These are phyloP conservation scores for Nymphalis io DNA, from an alignment of 1,140 invertebrate genomes.

Conservation along the genomic window DNA sequence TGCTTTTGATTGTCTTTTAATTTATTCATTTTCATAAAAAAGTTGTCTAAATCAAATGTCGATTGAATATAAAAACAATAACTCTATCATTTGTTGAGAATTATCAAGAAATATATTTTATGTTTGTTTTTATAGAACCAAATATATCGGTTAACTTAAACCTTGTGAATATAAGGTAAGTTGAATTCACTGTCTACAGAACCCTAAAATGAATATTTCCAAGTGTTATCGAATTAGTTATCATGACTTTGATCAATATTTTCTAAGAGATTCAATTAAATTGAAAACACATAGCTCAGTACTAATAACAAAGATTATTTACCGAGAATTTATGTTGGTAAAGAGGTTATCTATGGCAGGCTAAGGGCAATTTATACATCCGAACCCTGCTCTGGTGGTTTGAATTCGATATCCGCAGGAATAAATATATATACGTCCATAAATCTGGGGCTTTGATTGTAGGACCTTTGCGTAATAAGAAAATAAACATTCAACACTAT, in stretches of 20 bases:
- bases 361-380: slow-evolving; percentile 58
- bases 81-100: too few species aligned
- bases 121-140: too few species aligned
- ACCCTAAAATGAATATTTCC: too few species aligned
- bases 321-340: slow-evolving; percentile 40
- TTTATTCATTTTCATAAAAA: too few species aligned
- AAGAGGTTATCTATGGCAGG: slow-evolving; percentile 60
- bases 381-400: slow-evolving; percentile 46
- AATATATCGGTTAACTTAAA: too few species aligned
- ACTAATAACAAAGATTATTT: slow-evolving; percentile 69
- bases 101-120: too few species aligned
- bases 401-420: slow-evolving; percentile 56
- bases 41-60: too few species aligned
- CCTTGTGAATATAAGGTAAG: too few species aligned
- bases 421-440: slow-evolving; percentile 43
- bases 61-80: too few species aligned
- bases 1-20: too few species aligned
- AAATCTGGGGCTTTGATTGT: slow-evolving; percentile 28
- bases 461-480: neutral
- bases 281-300: slow-evolving; percentile 1
- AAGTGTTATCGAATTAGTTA: neutral
- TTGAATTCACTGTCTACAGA: too few species aligned
- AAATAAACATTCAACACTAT: neutral
- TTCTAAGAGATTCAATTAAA: neutral
- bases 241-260: neutral